Conservation (phyloP, 2,113 vertebrate species). For the Grammomys surdaster region DNA sequence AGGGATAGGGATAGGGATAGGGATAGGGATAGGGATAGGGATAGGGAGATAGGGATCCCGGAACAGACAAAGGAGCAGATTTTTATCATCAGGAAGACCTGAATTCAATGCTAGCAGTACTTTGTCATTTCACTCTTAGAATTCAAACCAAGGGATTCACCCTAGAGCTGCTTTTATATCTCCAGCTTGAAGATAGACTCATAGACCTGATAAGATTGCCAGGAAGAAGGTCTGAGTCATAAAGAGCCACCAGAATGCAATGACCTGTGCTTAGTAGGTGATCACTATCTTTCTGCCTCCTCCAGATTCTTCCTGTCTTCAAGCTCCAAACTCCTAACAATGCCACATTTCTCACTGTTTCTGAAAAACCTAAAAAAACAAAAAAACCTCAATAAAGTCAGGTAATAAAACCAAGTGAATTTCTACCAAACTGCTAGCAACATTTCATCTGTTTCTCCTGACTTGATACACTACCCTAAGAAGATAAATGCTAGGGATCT, state of each 20-base stretch:
- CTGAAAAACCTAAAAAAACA: background rate
- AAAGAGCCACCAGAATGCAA: fast-evolving
- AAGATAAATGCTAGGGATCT: slow-evolving; percentile 64
- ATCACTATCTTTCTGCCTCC: background rate
- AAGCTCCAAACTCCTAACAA: background rate
- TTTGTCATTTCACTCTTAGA: slow-evolving; percentile 2
- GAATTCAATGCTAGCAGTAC: background rate
- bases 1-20: background rate
- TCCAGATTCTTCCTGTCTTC: background rate
- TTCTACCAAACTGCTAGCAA: slow-evolving; percentile 33
- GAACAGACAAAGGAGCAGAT: background rate
- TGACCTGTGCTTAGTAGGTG: background rate
- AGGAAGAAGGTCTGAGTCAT: background rate
- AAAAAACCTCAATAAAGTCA: background rate
- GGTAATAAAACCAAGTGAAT: background rate
- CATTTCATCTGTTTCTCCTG: slow-evolving; percentile 59
- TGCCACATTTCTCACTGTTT: background rate
- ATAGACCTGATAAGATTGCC: background rate
- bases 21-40: too few species aligned
- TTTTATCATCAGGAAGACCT: background rate
- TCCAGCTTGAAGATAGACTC: background rate
- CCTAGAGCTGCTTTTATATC: background rate
- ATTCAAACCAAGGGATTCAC: background rate
- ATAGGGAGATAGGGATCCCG: background rate
- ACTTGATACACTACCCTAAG: slow-evolving; percentile 72